Conservation (phyloP, 2,888 invertebrate genomes). For the Electrophaes corylata region DNA sequence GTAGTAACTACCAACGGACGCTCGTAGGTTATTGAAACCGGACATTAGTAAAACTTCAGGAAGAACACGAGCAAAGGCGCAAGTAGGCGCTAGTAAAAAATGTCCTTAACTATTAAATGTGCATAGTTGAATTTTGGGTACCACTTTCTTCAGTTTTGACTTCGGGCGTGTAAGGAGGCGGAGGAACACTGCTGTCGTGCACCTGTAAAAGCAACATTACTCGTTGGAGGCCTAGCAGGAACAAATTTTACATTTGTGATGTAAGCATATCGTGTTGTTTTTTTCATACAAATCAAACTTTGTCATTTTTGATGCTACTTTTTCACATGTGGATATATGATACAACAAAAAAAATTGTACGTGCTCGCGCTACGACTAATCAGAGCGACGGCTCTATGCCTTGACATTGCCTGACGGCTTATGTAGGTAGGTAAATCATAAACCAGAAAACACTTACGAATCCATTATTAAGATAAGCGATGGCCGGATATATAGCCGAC, state of each 20-base stretch:
- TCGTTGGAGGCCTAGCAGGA: too few relatives aligned
- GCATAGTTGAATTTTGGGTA: conserved; percentile 46
- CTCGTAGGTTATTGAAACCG: too few relatives aligned
- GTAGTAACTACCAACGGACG: too few relatives aligned
- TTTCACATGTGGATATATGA: too few relatives aligned
- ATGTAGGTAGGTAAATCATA: neutral
- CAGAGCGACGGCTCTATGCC: too few relatives aligned
- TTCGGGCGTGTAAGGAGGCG: conserved; percentile 68
- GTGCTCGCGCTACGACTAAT: too few relatives aligned
- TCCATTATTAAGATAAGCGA: conserved; percentile 65
- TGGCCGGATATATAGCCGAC: conserved; percentile 57
- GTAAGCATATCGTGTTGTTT: too few relatives aligned
- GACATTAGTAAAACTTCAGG: too few relatives aligned
- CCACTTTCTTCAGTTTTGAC: conserved; percentile 52
- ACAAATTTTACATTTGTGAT: too few relatives aligned
- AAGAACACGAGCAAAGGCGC: neutral
- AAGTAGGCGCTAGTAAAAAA: neutral
- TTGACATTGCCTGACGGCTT: neutral
- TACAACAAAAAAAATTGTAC: too few relatives aligned
- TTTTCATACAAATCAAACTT: too few relatives aligned
- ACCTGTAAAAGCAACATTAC: conserved; percentile 50
- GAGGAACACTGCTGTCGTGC: conserved; percentile 72
- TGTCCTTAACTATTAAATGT: conserved; percentile 43
- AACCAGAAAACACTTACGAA: conserved; percentile 69
- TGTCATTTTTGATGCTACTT: too few relatives aligned